Evolutionary conservation across 2,113 vertebrate genomes (phyloP).

Genomic region (Sitta europaea): DNA sequence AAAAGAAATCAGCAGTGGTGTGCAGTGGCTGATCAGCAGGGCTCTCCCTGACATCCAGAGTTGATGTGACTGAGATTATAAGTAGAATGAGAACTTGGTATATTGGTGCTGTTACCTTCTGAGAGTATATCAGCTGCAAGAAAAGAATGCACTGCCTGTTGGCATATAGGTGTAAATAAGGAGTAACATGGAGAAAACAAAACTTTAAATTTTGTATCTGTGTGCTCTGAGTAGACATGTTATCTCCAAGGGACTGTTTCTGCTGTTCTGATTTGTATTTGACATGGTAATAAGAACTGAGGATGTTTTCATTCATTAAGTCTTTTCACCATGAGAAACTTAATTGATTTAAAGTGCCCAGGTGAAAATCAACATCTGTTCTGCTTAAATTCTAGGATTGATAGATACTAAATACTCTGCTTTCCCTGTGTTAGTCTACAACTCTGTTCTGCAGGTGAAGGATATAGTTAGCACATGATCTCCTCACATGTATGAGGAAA

Average conservation of each 20-base stretch:
- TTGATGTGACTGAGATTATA: neutral
- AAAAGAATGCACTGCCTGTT: neutral
- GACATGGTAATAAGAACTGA: neutral
- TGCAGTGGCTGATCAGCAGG: neutral
- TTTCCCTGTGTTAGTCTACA: neutral
- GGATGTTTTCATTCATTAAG: neutral
- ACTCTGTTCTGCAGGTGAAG: neutral
- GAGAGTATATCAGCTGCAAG: neutral
- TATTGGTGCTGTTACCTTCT: neutral
- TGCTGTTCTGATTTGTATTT: neutral
- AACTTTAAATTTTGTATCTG: neutral
- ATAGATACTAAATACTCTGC: neutral
- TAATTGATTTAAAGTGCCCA: neutral
- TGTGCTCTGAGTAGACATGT: neutral
- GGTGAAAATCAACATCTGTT: neutral
- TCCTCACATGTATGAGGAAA: neutral
- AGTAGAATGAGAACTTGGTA: neutral
- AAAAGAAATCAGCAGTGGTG: neutral
- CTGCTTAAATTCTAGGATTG: neutral
- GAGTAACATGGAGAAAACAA: neutral
- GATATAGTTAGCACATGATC: neutral
- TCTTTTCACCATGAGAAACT: neutral
- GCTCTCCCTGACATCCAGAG: neutral
- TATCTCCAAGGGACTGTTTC: neutral
- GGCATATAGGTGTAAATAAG: neutral